These are phyloP conservation scores for Pseudomyrmex gracilis DNA, from an alignment of 1,140 invertebrate genomes.

Conservation along the genomic window DNA sequence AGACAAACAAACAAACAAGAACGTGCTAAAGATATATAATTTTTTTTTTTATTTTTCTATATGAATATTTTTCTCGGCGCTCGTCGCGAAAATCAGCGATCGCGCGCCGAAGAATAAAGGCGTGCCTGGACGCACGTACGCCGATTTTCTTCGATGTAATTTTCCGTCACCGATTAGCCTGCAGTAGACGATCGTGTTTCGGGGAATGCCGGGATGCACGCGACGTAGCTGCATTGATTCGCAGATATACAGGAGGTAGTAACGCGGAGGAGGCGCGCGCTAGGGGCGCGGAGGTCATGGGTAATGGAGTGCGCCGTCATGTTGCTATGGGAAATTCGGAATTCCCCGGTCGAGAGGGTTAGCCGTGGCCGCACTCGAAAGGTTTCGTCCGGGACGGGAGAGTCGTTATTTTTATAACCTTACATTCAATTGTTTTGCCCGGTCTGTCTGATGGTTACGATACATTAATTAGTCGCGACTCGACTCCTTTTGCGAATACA, in stretches of 20 bases:
- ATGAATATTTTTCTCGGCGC: background rate
- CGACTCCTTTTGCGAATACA: background rate
- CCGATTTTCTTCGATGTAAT: conserved; percentile 54
- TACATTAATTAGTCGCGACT: conserved; percentile 32
- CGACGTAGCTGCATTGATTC: conserved; percentile 78
- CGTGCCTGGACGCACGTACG: conserved; percentile 26
- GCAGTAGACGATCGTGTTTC: conserved; percentile 50
- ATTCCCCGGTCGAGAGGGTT: conserved; percentile 60
- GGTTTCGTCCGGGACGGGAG: conserved; percentile 19
- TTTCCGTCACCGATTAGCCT: conserved; percentile 70
- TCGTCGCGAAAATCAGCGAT: background rate
- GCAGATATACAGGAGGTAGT: conserved; percentile 70
- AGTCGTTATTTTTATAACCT: conserved; percentile 17
- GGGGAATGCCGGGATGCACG: conserved; percentile 72
- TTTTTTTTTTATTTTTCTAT: background rate
- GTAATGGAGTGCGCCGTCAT: conserved; percentile 76
- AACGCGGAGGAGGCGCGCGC: conserved; percentile 58
- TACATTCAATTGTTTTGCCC: conserved; percentile 6
- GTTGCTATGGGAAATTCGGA: conserved; percentile 75
- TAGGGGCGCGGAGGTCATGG: conserved; percentile 75
- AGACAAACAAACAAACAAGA: too few species aligned
- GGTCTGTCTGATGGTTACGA: background rate
- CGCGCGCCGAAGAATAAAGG: background rate
- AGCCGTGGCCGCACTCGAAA: conserved; percentile 28
- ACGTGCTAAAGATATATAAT: background rate